Base-by-base conservation (phyloP, 2,888 invertebrate genomes). In the Papilio gigon region DNA sequence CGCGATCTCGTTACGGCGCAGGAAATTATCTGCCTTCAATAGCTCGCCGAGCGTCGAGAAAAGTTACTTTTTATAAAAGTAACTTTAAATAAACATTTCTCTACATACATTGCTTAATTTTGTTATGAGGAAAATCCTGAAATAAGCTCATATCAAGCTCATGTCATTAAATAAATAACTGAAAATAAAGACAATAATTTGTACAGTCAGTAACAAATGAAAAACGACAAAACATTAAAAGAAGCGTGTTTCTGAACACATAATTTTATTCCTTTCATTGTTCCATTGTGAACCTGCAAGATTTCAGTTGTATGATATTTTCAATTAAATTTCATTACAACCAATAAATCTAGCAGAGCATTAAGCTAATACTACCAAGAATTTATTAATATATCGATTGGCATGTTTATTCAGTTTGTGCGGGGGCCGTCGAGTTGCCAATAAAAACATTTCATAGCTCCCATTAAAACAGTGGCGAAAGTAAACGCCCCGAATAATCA, bases 391-490 rank as follows among this genome's bases (percentile, higher is more conserved):
- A 80, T 80, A 84, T 83, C 82, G 81, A 84, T 83, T 80, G 78
- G 74, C 79, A 81, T 85, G 83, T 85, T 85, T 84, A 87, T 84
- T 78, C 81, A 79, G 80, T 79, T 78, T 65, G 64, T 75, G 81
- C 78, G 79, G 75, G 78, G 80, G 79, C 81, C 80, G 83, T 82
- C 83, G 82, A 85, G 85, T 82, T 82, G 82, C 85, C 86, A 88
- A 89, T 90, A 90, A 90, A 91, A 91, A 88, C 89, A 88, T 89
- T 90, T 89, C 88, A 89, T 86, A 84, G 88, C 84, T 80, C 82
- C 82, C 87, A 89, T 90, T 91, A 90, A 90, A 91, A 90, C 90
- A 89, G 86, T 87, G 89, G 89, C 86, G 90, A 90, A 91, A 90
- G 90, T 90, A 90, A 90, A 88, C 89, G 87, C 83, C 83, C 76